Conservation (phyloP, 2,888 invertebrate genomes). For the Agriopis leucophaearia region DNA sequence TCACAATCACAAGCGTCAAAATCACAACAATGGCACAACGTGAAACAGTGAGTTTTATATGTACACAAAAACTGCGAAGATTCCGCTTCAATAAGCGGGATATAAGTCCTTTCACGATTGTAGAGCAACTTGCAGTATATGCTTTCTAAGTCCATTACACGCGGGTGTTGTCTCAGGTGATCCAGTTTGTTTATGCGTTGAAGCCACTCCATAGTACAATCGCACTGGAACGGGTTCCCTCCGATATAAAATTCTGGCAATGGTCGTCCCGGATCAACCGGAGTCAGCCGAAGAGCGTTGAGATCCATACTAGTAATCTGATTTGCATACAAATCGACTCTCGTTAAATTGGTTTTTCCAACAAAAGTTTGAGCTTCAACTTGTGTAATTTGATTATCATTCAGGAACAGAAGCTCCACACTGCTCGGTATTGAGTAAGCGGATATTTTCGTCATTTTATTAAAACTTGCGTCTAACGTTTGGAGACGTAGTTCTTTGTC, state of each 20-base stretch:
- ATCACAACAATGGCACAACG: conserved; percentile 97
- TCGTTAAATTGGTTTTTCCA: conserved; percentile 94
- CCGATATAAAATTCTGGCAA: conserved; percentile 97
- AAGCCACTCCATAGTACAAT: conserved; percentile 98
- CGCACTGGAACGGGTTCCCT: conserved; percentile 97
- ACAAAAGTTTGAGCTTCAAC: conserved; percentile 96
- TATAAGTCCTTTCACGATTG: conserved; percentile 93
- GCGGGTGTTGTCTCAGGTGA: conserved; percentile 94
- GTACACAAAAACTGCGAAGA: conserved; percentile 96
- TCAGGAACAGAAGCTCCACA: conserved; percentile 94
- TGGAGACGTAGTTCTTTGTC: conserved; percentile 91
- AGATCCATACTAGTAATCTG: conserved; percentile 96
- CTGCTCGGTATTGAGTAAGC: conserved; percentile 93
- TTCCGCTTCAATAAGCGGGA: conserved; percentile 95
- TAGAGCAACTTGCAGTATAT: conserved; percentile 96
- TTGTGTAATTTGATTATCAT: conserved; percentile 94
- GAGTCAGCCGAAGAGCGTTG: conserved; percentile 93
- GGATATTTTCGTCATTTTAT: conserved; percentile 92
- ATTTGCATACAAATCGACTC: conserved; percentile 97
- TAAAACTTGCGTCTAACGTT: conserved; percentile 96
- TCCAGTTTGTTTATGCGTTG: conserved; percentile 95
- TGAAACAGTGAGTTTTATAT: conserved; percentile 97
- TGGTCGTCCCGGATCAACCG: conserved; percentile 90
- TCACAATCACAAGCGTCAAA: conserved; percentile 99
- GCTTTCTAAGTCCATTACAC: conserved; percentile 95